Conservation (phyloP, 2,797 vertebrate species). For the Fratercula arctica region DNA sequence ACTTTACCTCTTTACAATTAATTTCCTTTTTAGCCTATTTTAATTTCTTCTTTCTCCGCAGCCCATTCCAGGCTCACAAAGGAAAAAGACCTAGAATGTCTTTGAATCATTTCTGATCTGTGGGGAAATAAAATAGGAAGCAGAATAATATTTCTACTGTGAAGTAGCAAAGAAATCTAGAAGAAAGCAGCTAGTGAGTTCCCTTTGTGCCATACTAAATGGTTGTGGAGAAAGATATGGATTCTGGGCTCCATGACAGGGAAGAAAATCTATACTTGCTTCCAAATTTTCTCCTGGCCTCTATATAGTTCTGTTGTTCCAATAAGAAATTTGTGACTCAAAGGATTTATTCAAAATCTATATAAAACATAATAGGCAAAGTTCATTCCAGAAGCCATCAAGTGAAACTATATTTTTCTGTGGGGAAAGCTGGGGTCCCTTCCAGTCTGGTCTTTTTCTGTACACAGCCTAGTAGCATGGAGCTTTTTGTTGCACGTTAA, state of each 20-base stretch:
- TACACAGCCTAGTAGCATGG: constrained; percentile 16
- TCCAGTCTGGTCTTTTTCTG: constrained; percentile 61
- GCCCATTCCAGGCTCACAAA: not conserved
- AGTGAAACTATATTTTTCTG: constrained; percentile 41
- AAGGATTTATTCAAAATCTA: constrained; percentile 62
- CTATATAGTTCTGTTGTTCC: constrained; percentile 33
- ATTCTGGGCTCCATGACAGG: constrained; percentile 33
- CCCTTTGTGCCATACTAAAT: constrained; percentile 3
- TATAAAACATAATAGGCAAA: constrained; percentile 61
- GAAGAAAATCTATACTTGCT: constrained; percentile 40
- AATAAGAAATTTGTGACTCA: constrained; percentile 49
- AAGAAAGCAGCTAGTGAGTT: not conserved
- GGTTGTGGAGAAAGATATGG: constrained; percentile 3
- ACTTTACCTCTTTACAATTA: constrained; percentile 21
- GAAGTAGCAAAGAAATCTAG: constrained; percentile 24
- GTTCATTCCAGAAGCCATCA: constrained; percentile 59
- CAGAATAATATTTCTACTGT: not conserved
- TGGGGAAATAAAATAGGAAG: constrained; percentile 22
- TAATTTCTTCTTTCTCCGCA: not conserved
- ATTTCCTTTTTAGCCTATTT: not conserved
- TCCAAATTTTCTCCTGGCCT: constrained; percentile 50
- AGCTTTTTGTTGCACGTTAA: not conserved
- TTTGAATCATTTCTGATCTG: not conserved
- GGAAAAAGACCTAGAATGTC: not conserved
- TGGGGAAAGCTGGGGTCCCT: constrained; percentile 45